Percentiles rank a stretch among this genome's conserved stretches.
These are phyloP conservation scores for Melipona quadrifasciata DNA, from an alignment of 1,140 invertebrate species.

Conservation along the genomic window DNA sequence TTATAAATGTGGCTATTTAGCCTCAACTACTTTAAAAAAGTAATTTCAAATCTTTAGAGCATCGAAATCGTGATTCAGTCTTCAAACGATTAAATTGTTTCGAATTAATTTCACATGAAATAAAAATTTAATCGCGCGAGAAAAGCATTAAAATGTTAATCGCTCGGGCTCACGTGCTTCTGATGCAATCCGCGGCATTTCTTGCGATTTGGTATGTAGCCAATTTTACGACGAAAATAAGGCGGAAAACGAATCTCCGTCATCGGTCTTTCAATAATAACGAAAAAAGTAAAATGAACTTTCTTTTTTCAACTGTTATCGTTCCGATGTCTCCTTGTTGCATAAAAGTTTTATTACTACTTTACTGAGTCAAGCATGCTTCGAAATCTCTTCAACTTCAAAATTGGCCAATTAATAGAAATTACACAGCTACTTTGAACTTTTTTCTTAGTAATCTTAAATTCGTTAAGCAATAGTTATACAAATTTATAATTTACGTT, in stretches of 20 bases:
- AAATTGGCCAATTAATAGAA: not conserved
- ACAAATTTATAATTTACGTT: too few relatives aligned
- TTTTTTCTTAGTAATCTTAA: too few relatives aligned
- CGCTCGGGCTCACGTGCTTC: slow-evolving; percentile 46
- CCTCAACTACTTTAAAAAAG: too few relatives aligned
- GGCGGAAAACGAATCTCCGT: not conserved
- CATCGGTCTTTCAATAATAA: not conserved
- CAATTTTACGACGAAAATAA: slow-evolving; percentile 68
- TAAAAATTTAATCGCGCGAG: not conserved
- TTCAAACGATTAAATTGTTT: not conserved
- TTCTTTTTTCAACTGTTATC: not conserved
- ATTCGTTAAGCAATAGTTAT: too few relatives aligned
- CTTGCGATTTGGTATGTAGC: slow-evolving; percentile 62
- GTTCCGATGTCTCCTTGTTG: not conserved
- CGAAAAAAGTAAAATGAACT: not conserved
- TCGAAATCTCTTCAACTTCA: not conserved
- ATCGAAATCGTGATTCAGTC: not conserved
- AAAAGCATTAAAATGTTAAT: slow-evolving; percentile 3
- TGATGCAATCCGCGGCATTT: slow-evolving; percentile 66
- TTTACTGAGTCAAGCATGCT: not conserved
- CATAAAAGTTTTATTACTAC: not conserved
- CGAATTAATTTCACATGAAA: not conserved
- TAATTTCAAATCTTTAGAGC: not conserved
- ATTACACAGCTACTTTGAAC: not conserved
- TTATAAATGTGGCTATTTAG: not conserved